Conservation (phyloP, 2,888 invertebrate species). For the Marasmarcha lunaedactyla region DNA sequence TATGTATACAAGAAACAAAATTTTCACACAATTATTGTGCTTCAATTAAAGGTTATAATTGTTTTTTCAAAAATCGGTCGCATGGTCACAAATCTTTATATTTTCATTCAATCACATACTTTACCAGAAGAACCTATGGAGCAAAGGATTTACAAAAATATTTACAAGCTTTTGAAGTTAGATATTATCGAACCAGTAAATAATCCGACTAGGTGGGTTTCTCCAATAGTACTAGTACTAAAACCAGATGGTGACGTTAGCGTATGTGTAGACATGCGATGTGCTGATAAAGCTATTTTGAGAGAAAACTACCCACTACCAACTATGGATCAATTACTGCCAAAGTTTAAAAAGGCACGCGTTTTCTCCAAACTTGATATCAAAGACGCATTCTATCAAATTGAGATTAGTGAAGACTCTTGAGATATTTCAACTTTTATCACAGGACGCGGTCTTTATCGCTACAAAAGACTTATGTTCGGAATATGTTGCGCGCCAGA, state of each 20-base stretch:
- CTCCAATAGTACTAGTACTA: neutral
- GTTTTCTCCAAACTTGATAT: neutral
- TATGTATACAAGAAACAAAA: too few species aligned
- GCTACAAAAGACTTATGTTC: neutral
- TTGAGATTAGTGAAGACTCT: neutral
- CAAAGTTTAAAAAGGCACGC: neutral
- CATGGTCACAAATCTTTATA: too few species aligned
- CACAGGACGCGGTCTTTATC: neutral
- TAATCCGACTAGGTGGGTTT: neutral
- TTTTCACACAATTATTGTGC: too few species aligned
- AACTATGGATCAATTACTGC: neutral
- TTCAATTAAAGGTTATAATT: too few species aligned
- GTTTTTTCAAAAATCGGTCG: too few species aligned
- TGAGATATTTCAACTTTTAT: neutral
- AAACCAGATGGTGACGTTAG: neutral
- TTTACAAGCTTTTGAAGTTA: neutral
- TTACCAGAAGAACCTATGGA: neutral
- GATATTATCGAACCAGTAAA: neutral
- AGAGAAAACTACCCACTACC: neutral
- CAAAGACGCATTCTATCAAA: neutral
- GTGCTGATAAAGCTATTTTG: neutral
- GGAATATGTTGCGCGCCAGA: neutral
- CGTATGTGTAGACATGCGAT: neutral
- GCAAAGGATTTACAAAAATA: neutral
- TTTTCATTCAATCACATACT: too few species aligned